Evolutionary conservation across 2,113 vertebrate genomes (phyloP).

Genomic region (Centropus unirufus): DNA sequence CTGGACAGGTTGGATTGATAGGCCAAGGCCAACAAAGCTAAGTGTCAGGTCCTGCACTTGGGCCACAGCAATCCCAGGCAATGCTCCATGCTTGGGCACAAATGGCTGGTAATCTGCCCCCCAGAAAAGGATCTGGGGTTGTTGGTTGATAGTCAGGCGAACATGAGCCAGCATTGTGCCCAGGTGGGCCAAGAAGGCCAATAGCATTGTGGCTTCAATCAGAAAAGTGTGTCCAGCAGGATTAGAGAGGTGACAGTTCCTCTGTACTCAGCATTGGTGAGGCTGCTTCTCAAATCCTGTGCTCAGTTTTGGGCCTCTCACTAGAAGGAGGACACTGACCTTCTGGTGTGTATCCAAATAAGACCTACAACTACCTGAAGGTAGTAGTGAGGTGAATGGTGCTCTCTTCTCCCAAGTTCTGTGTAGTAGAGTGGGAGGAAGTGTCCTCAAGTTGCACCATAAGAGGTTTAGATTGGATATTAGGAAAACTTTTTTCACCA

Average conservation of each 20-base stretch:
- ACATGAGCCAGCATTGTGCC: background rate
- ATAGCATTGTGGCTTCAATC: background rate
- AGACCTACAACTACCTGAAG: background rate
- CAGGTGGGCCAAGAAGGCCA: background rate
- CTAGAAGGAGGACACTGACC: background rate
- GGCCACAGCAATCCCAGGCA: background rate
- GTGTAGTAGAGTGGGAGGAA: background rate
- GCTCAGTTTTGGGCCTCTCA: background rate
- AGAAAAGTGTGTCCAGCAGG: background rate
- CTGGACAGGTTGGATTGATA: background rate
- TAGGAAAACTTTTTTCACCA: background rate
- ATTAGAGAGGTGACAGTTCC: no score
- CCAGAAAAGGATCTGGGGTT: fast-evolving
- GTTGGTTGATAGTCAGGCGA: fast-evolving
- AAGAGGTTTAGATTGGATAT: background rate
- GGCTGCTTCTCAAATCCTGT: fast-evolving
- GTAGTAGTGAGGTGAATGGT: fast-evolving
- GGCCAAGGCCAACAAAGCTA: background rate
- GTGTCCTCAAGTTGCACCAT: fast-evolving
- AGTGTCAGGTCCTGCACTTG: background rate
- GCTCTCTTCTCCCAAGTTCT: background rate
- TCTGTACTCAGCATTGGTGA: background rate
- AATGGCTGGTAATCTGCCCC: background rate
- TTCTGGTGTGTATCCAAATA: background rate
- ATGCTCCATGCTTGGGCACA: fast-evolving